Percentiles rank a stretch among this genome's conserved stretches.
Conservation (phyloP, 2,888 invertebrate genomes). For the Himalopsyche tibetana region DNA sequence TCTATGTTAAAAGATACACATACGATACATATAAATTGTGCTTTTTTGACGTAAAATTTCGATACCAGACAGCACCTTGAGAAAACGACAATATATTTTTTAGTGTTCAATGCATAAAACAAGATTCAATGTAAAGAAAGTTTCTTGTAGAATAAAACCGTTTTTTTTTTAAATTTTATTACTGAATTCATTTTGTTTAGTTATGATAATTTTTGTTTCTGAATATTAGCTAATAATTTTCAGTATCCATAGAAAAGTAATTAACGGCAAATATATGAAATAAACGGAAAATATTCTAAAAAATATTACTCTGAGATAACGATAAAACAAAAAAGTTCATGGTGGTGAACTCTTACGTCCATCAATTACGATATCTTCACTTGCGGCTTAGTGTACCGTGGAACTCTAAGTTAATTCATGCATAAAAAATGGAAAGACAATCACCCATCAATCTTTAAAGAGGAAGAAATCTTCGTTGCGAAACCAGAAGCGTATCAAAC, state of each 20-base stretch:
- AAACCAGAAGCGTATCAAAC: conserved; percentile 30
- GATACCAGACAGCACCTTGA: too few relatives aligned
- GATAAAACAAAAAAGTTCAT: conserved; percentile 12
- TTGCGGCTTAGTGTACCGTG: conserved; percentile 16
- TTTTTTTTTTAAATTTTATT: too few relatives aligned
- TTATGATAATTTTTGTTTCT: too few relatives aligned
- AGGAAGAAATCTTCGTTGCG: conserved; percentile 14
- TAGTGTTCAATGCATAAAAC: too few relatives aligned
- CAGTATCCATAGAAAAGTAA: not conserved
- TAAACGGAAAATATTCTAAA: not conserved
- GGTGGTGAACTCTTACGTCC: conserved; percentile 21
- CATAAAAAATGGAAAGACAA: conserved; percentile 22
- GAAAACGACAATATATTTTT: too few relatives aligned
- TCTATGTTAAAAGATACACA: too few relatives aligned
- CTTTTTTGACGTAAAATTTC: too few relatives aligned
- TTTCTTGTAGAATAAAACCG: too few relatives aligned
- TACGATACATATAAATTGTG: too few relatives aligned
- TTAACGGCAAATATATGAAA: not conserved
- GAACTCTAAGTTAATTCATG: conserved; percentile 7
- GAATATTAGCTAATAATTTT: too few relatives aligned
- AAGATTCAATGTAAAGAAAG: too few relatives aligned
- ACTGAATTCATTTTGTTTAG: too few relatives aligned
- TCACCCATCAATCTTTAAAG: conserved; percentile 21
- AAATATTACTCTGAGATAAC: conserved; percentile 2
- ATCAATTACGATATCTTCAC: conserved; percentile 9